phyloP scores from a whole-genome alignment of 2,113 vertebrate genomes.

The Leucopternis melanops region DNA sequence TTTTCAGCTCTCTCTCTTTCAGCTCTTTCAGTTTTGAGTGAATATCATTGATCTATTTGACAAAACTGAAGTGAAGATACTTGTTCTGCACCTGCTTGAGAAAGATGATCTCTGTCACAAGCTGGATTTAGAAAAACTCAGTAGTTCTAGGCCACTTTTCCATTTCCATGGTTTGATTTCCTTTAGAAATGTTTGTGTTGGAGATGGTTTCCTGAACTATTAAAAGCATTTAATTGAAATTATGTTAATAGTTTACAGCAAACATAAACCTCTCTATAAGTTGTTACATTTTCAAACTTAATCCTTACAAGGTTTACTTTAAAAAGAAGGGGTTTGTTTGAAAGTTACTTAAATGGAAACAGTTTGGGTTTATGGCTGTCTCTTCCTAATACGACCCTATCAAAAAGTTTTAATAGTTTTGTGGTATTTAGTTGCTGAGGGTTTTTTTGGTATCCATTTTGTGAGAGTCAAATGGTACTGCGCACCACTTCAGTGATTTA shows the following conservation, averaged over 20 bases:
- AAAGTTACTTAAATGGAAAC: not conserved
- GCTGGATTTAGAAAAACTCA: not conserved
- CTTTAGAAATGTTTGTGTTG: not conserved
- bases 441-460: not conserved
- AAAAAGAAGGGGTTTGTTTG: not conserved
- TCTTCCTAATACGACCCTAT: not conserved
- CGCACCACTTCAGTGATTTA: not conserved
- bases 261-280: not conserved
- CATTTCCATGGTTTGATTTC: not conserved
- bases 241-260: not conserved
- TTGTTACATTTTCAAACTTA: not conserved
- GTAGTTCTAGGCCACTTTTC: not conserved
- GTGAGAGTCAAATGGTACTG: not conserved
- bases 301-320: not conserved
- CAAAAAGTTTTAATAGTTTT: not conserved
- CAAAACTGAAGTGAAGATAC: not conserved
- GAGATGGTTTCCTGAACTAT: not conserved
- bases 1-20: not conserved
- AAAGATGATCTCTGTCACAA: not conserved
- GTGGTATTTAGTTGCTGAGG: not conserved
- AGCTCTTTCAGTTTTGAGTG: not conserved
- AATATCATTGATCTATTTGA: not conserved
- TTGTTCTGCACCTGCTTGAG: not conserved
- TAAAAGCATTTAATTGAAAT: not conserved
- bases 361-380: not conserved